phyloP scores from a whole-genome alignment of 2,113 vertebrate genomes.

The Scomber colias region DNA sequence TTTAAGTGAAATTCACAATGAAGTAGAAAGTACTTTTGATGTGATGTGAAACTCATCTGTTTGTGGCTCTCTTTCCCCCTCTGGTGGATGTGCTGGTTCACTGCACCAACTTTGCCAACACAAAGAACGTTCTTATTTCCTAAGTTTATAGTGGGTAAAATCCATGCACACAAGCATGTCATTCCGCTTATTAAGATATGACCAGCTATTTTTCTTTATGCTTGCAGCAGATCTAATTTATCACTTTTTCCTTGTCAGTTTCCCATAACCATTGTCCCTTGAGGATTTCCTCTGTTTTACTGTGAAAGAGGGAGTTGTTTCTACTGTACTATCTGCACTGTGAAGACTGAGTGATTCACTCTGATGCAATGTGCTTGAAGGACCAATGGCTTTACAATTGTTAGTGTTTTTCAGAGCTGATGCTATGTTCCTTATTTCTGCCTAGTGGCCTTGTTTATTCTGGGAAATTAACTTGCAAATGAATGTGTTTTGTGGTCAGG shows the following conservation, averaged over 20 bases:
- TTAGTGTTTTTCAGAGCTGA: background rate
- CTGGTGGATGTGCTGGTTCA: constrained; percentile 66
- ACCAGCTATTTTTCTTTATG: constrained; percentile 12
- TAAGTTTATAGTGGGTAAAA: constrained; percentile 3
- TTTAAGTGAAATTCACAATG: background rate
- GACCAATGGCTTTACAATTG: constrained; percentile 4
- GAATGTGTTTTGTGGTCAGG: constrained; percentile 12
- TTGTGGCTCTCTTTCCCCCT: constrained; percentile 51
- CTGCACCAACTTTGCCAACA: constrained; percentile 42
- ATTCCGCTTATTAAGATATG: constrained; percentile 6
- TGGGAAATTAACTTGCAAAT: background rate
- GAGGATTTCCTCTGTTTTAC: constrained; percentile 54
- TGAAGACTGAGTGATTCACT: constrained; percentile 70
- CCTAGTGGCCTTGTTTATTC: background rate
- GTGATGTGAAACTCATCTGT: background rate
- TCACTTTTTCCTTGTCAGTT: constrained; percentile 17
- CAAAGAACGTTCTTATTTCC: constrained; percentile 26
- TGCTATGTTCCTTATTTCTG: background rate
- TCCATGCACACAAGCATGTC: constrained; percentile 28
- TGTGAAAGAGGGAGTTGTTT: constrained; percentile 77
- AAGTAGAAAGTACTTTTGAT: constrained; percentile 1
- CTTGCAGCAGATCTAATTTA: constrained; percentile 40
- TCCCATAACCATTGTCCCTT: constrained; percentile 31
- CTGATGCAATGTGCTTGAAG: constrained; percentile 60
- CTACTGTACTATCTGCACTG: constrained; percentile 59